Percentiles rank a stretch among this genome's conserved stretches.
Conservation (phyloP, 1,140 invertebrate species). For the Riptortus pedestris region DNA sequence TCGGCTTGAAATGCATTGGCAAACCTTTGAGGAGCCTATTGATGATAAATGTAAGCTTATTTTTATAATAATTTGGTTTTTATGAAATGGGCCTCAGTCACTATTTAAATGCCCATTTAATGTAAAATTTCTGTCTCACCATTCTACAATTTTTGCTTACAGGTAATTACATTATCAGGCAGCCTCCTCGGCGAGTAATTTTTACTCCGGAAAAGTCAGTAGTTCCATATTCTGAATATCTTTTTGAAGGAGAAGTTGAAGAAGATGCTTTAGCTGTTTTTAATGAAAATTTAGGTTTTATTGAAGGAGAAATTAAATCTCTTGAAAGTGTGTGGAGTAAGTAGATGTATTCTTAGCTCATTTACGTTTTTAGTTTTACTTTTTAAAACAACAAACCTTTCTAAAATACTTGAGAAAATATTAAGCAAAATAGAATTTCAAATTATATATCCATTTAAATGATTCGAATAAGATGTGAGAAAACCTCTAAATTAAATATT, state of each 20-base stretch:
- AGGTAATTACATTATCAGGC: neutral
- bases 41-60: neutral
- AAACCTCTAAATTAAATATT: too few species aligned
- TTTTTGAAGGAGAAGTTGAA: constrained; percentile 11
- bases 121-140: too few species aligned
- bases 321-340: neutral
- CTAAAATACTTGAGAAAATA: too few species aligned
- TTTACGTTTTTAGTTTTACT: too few species aligned
- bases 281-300: constrained; percentile 2
- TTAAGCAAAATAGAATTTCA: too few species aligned
- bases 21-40: neutral
- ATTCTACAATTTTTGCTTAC: neutral
- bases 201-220: constrained; percentile 3
- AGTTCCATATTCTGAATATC: constrained; percentile 5
- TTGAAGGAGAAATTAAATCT: neutral
- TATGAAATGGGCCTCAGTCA: too few species aligned
- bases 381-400: too few species aligned
- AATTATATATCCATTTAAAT: too few species aligned
- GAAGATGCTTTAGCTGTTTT: neutral
- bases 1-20: constrained; percentile 12
- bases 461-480: too few species aligned
- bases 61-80: too few species aligned
- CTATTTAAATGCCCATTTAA: too few species aligned
- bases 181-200: neutral
- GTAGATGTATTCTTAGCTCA: too few species aligned